Evolutionary conservation across 2,888 invertebrate species (phyloP).

Genomic region (Dryobota labecula): DNA sequence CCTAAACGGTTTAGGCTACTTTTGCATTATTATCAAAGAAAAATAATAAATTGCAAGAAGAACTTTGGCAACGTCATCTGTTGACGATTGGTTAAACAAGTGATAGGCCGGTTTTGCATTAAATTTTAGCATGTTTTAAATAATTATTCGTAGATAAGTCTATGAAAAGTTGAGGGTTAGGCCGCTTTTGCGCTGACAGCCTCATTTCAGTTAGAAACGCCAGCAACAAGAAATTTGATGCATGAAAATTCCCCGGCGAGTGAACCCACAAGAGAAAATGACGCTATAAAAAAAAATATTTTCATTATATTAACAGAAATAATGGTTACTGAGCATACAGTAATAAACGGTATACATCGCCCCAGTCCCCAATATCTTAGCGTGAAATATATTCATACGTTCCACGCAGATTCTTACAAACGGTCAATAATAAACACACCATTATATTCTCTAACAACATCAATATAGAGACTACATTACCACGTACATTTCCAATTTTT

Average conservation of each 20-base stretch:
- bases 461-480: conserved; percentile 19
- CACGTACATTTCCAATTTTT: conserved; percentile 12
- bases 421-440: conserved; percentile 48
- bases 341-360: conserved; percentile 73
- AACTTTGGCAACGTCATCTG: too few species aligned
- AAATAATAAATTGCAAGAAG: too few species aligned
- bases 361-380: conserved; percentile 70
- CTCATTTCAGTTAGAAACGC: conserved; percentile 26
- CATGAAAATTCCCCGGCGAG: conserved; percentile 37
- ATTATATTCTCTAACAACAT: conserved; percentile 47
- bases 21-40: too few species aligned
- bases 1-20: too few species aligned
- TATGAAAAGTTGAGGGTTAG: too few species aligned
- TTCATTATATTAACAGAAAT: conserved; percentile 63
- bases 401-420: conserved; percentile 60
- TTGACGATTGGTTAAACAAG: too few species aligned
- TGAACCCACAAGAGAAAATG: conserved; percentile 46
- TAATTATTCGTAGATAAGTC: too few species aligned
- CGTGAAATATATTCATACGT: conserved; percentile 75
- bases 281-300: conserved; percentile 61
- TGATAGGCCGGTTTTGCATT: too few species aligned
- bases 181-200: too few species aligned
- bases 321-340: conserved; percentile 72
- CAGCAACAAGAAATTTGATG: not conserved
- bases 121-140: too few species aligned